A percentile compares a stretch with the other conserved stretches of the same genome.
phyloP scores from a whole-genome alignment of 2,888 invertebrate genomes.

The Drosophila phalerata region DNA sequence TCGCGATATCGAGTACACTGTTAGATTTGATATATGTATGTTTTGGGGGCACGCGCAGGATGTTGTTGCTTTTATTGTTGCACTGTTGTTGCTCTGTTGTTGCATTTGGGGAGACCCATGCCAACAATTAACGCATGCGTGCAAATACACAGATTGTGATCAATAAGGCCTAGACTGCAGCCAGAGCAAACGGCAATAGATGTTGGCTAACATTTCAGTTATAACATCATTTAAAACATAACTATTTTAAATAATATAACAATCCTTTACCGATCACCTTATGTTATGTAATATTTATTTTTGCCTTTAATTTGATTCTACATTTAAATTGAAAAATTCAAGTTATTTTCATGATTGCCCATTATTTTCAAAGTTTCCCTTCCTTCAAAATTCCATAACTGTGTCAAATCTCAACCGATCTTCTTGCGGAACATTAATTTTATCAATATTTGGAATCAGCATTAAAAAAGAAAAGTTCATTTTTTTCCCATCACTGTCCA shows the following conservation, averaged over 20 bases:
- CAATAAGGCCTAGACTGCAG: conserved; percentile 36
- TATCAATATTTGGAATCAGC: too few species aligned
- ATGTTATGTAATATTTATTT: too few species aligned
- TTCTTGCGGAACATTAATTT: too few species aligned
- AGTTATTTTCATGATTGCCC: too few species aligned
- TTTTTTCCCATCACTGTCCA: too few species aligned
- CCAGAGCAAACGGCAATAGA: conserved; percentile 20
- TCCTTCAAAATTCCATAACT: too few species aligned
- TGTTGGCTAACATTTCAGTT: conserved; percentile 21
- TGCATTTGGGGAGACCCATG: conserved; percentile 53
- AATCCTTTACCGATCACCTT: too few species aligned
- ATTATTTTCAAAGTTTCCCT: too few species aligned
- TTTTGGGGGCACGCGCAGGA: conserved; percentile 79
- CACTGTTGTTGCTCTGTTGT: conserved; percentile 44
- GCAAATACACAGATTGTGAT: conserved; percentile 66
- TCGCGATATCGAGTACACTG: conserved; percentile 71
- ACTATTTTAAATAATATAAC: background rate
- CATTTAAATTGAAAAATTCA: too few species aligned
- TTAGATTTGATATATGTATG: conserved; percentile 78
- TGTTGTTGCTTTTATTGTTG: conserved; percentile 52
- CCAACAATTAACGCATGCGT: conserved; percentile 78
- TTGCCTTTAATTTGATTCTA: too few species aligned
- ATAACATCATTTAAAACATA: background rate
- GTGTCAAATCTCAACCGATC: too few species aligned
- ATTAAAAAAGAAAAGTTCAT: too few species aligned